Conservation (phyloP, 2,888 invertebrate species). For the Tenthredo mesomela region DNA sequence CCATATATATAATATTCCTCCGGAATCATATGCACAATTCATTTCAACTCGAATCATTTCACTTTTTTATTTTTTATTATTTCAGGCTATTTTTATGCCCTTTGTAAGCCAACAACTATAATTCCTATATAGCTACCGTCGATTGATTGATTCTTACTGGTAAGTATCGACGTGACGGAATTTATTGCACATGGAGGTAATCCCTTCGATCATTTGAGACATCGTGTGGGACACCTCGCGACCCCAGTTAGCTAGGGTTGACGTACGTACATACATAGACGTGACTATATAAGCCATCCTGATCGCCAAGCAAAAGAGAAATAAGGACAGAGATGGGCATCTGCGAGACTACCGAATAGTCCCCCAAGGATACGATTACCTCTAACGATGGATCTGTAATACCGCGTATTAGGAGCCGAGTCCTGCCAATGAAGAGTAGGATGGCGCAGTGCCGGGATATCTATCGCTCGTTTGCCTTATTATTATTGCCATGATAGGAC, state of each 20-base stretch:
- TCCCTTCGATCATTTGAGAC: slow-evolving; percentile 42
- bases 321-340: slow-evolving; percentile 51
- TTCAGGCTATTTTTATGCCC: not conserved
- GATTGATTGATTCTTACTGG: slow-evolving; percentile 34
- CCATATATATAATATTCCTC: not conserved
- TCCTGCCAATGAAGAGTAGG: slow-evolving; percentile 9
- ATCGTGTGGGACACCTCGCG: slow-evolving; percentile 24
- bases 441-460: slow-evolving; percentile 17
- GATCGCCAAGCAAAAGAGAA: not conserved
- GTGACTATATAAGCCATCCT: not conserved
- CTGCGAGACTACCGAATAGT: slow-evolving; percentile 71
- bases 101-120: not conserved
- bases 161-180: slow-evolving; percentile 18
- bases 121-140: not conserved
- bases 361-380: slow-evolving; percentile 75
- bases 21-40: not conserved
- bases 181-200: slow-evolving; percentile 8
- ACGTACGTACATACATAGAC: not conserved
- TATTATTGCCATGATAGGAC: slow-evolving; percentile 77
- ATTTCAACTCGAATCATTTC: not conserved
- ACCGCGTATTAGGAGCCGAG: slow-evolving; percentile 36
- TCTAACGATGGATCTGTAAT: slow-evolving; percentile 53
- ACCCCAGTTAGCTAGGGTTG: not conserved
- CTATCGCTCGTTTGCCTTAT: slow-evolving; percentile 57
- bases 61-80: too few species aligned